Base-by-base conservation (phyloP, 2,113 vertebrate species). In the Syngnathoides biaculeatus region DNA sequence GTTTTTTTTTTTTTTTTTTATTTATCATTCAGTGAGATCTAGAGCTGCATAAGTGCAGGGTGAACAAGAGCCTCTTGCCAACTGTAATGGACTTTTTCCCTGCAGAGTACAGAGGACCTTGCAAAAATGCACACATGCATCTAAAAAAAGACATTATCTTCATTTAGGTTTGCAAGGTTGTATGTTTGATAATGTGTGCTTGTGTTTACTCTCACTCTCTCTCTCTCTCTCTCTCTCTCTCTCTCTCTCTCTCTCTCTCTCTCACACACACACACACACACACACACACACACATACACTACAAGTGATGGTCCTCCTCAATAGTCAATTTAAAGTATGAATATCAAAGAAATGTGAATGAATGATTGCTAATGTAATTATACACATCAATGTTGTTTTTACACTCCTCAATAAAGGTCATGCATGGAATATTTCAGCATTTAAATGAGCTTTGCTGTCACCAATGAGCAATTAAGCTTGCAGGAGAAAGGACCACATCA, bases 21-120 rank as follows among this genome's bases (percentile, higher is more conserved):
- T n/a, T n/a, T 65, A 35, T 74, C 73, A 71, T 72, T 58, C n/a
- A 19, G 72, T 40, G 77, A 88, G 89, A 92, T 91, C 88, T 91
- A 92, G 89, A 89, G 84, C 68, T 83, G 80, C 86, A 84, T 50
- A 78, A 84, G 80, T 71, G 63, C 72, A 62, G 68, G 80, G 73
- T 81, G 87, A 89, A 86, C 75, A 80, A 81, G 84, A 84, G 75
- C 68, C 82, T 79, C 78, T 72, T 69, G 69, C 79, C 80, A 87
- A 88, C 84, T 86, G 81, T 89, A 90, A 90, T 88, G 80, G 84
- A 86, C 78, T 30, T 75, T 39, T 70, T 80, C 68, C 86, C 87
- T 60, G 82, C 87, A 84, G 86, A 87, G 81, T 74, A 87, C 80
- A 84, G 76, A 89, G 67, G 78, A 86, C 70, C 67, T 70, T 55